A percentile compares a stretch with the other conserved stretches of the same genome.
These are phyloP conservation scores for Zosterops pallidus DNA, from an alignment of 2,113 vertebrate genomes.

Conservation along the genomic window DNA sequence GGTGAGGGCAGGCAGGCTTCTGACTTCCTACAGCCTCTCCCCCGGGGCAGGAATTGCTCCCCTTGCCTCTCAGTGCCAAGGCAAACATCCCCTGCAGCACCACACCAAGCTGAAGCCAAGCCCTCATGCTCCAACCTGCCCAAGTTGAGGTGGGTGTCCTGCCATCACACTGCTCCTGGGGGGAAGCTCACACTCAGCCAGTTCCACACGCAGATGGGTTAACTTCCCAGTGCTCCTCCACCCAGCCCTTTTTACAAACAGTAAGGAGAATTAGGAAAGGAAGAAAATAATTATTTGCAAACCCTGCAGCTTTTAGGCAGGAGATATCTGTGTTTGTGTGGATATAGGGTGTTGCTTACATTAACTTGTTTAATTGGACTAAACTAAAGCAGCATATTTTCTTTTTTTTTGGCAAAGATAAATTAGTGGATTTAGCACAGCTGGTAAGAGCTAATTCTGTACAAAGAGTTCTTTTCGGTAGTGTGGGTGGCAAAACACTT, in stretches of 20 bases:
- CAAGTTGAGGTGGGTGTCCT: neutral
- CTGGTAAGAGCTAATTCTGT: slow-evolving; percentile 51
- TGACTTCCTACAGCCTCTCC: neutral
- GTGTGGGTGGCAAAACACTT: slow-evolving; percentile 54
- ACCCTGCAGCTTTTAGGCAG: neutral
- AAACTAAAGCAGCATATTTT: slow-evolving; percentile 12
- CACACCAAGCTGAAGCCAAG: fast-evolving
- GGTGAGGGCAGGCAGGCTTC: neutral
- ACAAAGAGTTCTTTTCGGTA: slow-evolving; percentile 37
- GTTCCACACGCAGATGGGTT: neutral
- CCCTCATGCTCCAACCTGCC: fast-evolving
- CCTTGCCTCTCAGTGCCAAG: neutral
- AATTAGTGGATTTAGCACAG: slow-evolving; percentile 39
- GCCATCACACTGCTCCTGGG: neutral
- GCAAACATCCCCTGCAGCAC: neutral
- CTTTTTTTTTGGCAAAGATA: neutral
- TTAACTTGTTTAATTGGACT: slow-evolving; percentile 35
- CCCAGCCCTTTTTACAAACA: neutral
- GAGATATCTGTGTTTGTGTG: neutral
- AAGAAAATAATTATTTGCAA: slow-evolving; percentile 48
- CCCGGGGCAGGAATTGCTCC: neutral
- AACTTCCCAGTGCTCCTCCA: neutral
- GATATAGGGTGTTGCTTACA: neutral
- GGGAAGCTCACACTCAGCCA: neutral
- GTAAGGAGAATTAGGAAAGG: neutral